phyloP scores from a whole-genome alignment of 2,113 vertebrate genomes.

The Paramormyrops kingsleyae region DNA sequence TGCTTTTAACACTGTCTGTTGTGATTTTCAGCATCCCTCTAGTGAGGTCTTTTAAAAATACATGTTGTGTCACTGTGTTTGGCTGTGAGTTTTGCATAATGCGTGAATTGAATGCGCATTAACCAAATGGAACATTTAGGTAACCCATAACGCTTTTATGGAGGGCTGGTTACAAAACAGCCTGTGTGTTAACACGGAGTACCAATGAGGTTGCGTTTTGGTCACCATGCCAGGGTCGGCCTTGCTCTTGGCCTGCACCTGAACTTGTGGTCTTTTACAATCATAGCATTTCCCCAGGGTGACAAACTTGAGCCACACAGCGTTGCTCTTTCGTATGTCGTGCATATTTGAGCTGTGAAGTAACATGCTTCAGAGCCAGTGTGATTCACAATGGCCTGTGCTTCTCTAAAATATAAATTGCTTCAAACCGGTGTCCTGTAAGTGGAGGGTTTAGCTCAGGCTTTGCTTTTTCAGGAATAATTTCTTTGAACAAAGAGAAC shows the following conservation, averaged over 20 bases:
- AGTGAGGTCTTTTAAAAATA: not conserved
- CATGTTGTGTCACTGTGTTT: not conserved
- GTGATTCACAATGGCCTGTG: not conserved
- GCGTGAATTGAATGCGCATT: not conserved
- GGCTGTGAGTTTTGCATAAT: not conserved
- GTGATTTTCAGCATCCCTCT: not conserved
- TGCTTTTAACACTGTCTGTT: not conserved
- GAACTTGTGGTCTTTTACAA: not conserved
- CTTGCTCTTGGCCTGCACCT: not conserved
- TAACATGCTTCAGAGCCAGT: not conserved
- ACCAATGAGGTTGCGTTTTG: not conserved
- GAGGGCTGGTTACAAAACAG: not conserved
- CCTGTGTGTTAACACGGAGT: not conserved
- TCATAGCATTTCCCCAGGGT: not conserved
- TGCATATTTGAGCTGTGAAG: not conserved
- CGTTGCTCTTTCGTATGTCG: not conserved
- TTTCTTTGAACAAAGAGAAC: not conserved
- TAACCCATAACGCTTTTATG: not conserved
- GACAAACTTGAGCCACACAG: not conserved
- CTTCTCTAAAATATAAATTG: not conserved
- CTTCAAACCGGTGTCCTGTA: not conserved
- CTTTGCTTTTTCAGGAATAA: not conserved
- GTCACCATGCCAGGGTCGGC: not conserved
- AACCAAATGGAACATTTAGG: not conserved
- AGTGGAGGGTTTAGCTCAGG: not conserved